These are phyloP conservation scores for Pyrrhosoma nymphula DNA, from an alignment of 2,888 invertebrate genomes.

Conservation along the genomic window DNA sequence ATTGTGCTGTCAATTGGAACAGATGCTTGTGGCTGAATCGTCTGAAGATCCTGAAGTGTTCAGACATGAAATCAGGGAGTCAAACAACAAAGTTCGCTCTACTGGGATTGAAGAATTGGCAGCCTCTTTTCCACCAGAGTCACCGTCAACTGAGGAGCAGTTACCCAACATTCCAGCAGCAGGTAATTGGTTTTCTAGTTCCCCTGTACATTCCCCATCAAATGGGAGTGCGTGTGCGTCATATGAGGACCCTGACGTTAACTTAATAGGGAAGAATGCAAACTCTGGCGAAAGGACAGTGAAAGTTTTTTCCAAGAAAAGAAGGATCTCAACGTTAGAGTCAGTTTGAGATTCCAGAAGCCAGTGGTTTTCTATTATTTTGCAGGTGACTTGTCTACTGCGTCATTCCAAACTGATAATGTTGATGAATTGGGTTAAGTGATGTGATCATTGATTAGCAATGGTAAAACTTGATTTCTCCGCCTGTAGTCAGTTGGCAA, in stretches of 20 bases:
- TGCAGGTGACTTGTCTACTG: constrained; percentile 31
- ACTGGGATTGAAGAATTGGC: constrained; percentile 45
- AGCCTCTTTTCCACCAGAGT: constrained; percentile 34
- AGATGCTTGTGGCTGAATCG: constrained; percentile 47
- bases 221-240: neutral
- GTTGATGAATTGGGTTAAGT: constrained; percentile 48
- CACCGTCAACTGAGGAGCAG: constrained; percentile 29
- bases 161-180: constrained; percentile 23
- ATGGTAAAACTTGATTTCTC: neutral
- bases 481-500: constrained; percentile 9
- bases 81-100: constrained; percentile 35
- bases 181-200: constrained; percentile 32
- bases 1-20: neutral
- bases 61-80: constrained; percentile 50
- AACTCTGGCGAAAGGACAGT: neutral
- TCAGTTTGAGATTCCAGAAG: constrained; percentile 24
- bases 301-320: neutral
- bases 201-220: neutral
- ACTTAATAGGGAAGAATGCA: neutral
- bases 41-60: constrained; percentile 51
- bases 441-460: neutral
- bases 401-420: constrained; percentile 7
- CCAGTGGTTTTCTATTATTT: constrained; percentile 50
- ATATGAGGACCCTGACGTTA: neutral
- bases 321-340: neutral